Evolutionary conservation across 2,888 invertebrate species (phyloP), one percentile per base, ranked within the genome.

Genomic region (Balanococcus diminutus): DNA sequence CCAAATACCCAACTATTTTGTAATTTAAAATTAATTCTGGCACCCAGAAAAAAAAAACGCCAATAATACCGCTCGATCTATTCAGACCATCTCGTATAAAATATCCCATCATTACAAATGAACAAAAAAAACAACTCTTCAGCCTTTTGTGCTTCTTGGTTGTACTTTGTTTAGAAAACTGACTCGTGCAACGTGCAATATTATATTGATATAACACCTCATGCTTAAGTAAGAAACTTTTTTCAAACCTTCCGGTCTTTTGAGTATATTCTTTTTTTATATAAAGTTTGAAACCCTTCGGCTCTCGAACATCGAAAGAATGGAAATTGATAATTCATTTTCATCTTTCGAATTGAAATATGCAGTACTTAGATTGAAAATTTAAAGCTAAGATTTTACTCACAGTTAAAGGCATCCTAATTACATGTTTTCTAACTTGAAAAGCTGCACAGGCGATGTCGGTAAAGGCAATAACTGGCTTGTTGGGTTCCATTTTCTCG

Each of bases 211-310:
- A 79, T 16, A 32, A 79, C 75, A 79, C 19, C 36, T 32, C 36
- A 28, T n/a, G n/a, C n/a, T n/a, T n/a, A n/a, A n/a, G n/a, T n/a
- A n/a, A n/a, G n/a, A n/a, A n/a, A n/a, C n/a, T n/a, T n/a, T n/a
- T n/a, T 22, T 87, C 89, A 89, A 90, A 96, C 96, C 96, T 98
- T 89, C 98, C 98, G n/a, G 98, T 98, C 87, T 93, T 94, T 91
- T 98, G 98, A 16, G 97, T 92, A 89, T 96, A 98, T 90, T 98
- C 98, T 90, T 97, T 97, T 91, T 98, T 98, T 88, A 98, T 92
- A 90, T 93, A 98, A 87, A 98, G 92, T 42, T 97, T 95, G 94
- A 98, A 95, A 75, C 94, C 95, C 86, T 94, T 93, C 81, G 92
- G 89, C 2, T 92, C 91, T 0, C 97, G 96, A 90, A 97, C 92